These are phyloP conservation scores for Dicentrarchus labrax DNA, from an alignment of 2,113 vertebrate species.

Conservation along the genomic window DNA sequence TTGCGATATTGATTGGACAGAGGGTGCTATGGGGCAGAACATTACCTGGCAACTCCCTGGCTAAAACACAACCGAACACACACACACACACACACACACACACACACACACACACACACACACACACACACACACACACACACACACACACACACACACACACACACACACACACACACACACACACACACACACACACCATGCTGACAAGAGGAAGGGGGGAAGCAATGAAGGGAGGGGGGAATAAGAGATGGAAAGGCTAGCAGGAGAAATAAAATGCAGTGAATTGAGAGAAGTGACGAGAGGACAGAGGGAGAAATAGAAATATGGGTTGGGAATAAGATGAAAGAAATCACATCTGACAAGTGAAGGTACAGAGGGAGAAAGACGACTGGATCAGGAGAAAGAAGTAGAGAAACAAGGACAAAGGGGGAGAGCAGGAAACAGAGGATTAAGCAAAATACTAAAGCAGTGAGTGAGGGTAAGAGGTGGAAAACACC, in stretches of 20 bases:
- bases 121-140: not conserved
- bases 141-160: not conserved
- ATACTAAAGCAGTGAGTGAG: constrained; percentile 29
- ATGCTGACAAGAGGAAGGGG: constrained; percentile 17
- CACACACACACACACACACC: not conserved
- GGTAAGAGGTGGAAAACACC: constrained; percentile 39
- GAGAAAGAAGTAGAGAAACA: constrained; percentile 41
- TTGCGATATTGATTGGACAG: constrained; percentile 73
- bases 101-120: not conserved
- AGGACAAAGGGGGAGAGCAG: constrained; percentile 37
- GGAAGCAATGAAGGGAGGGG: not conserved
- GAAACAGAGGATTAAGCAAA: constrained; percentile 30
- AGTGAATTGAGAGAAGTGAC: constrained; percentile 42
- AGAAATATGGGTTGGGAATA: constrained; percentile 48
- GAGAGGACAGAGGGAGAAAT: constrained; percentile 28
- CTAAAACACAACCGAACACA: constrained; percentile 19
- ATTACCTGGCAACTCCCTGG: constrained; percentile 59
- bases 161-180: not conserved
- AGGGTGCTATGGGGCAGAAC: constrained; percentile 71
- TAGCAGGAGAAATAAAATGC: not conserved
- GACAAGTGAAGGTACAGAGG: constrained; percentile 63
- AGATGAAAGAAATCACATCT: constrained; percentile 68
- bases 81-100: constrained; percentile 17
- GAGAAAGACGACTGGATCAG: constrained; percentile 22
- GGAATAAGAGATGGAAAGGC: not conserved